Evolutionary conservation across 2,888 invertebrate species (phyloP).

Genomic region (Micoletzkya japonica): DNA sequence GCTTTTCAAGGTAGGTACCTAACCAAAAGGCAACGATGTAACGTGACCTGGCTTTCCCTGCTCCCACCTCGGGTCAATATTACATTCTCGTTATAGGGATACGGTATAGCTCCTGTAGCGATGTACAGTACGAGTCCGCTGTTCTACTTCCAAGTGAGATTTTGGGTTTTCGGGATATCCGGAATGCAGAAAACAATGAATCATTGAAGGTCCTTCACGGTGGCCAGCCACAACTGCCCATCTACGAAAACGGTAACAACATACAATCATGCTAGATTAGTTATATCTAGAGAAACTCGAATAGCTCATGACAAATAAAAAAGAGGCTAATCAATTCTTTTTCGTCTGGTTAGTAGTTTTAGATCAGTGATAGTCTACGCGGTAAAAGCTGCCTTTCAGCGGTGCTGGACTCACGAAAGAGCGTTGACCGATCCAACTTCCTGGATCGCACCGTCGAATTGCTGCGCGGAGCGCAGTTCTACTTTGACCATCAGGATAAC

Average conservation of each 20-base stretch:
- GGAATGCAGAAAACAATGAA: not conserved
- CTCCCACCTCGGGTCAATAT: not conserved
- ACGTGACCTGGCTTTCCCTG: no score
- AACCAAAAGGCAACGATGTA: no score
- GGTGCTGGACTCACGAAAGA: not conserved
- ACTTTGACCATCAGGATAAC: no score
- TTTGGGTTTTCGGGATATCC: not conserved
- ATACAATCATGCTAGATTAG: no score
- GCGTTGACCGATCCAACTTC: not conserved
- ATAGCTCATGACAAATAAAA: not conserved
- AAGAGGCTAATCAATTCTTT: not conserved
- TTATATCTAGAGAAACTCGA: not conserved
- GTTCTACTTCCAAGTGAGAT: conserved; percentile 5
- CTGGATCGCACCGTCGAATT: conserved; percentile 10
- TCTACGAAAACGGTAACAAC: conserved; percentile 16
- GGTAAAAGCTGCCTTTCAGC: not conserved
- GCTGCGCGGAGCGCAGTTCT: no score
- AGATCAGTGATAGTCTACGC: no score
- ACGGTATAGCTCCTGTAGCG: conserved; percentile 1
- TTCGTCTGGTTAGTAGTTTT: not conserved
- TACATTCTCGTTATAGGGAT: not conserved
- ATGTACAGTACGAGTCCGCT: conserved; percentile 6
- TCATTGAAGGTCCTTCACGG: not conserved
- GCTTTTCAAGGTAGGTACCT: conserved; percentile 32
- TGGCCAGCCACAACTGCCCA: not conserved